Base-by-base conservation (phyloP, 2,888 invertebrate genomes). In the Mermis nigrescens region DNA sequence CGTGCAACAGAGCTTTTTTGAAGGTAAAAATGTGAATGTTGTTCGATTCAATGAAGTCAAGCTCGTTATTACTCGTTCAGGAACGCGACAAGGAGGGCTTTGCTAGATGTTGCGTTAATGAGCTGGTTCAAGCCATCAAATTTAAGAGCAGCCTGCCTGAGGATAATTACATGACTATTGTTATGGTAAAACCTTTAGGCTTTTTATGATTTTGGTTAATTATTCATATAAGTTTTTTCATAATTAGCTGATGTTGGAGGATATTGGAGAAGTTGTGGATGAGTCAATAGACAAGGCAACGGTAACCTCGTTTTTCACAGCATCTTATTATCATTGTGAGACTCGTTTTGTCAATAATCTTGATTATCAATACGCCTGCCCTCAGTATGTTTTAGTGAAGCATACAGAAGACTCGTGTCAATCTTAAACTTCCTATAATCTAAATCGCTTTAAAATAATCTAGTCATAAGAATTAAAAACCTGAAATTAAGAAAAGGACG, bases 141-240 rank as follows among this genome's bases (percentile, higher is more conserved):
- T 92, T 95, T 73, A 95, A 95, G 77, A 84, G 84, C 15, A 84
- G 83, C 38, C 83, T 95, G 65, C 92, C 94, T 0, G 94, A 95
- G 74, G 84, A 86, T 54, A 98, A 95, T 78, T 82, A 95, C 61
- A 78, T 98, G 46, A 81, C 90, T 72, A 79, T 98, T 24, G 84
- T 95, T 58, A 88, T 94, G 79, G 75, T 75, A 61, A 46, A 56
- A 31, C 19, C 15, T 7, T 46, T 26, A 3, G 46, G 15, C 26
- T 19, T n/a, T n/a, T n/a, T n/a, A n/a, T n/a, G n/a, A 24, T 24
- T 48, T 12, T 48, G 51, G 7, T 48, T 48, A 24, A 24, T 22
- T 26, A 19, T 38, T 24, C 26, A 57, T 56, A n/a, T 48, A 56
- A 31, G 55, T 59, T 48, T 60, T 28, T 52, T 22, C 45, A 48